Evolutionary conservation across 2,113 vertebrate species (phyloP).

Genomic region (Carlito syrichta): DNA sequence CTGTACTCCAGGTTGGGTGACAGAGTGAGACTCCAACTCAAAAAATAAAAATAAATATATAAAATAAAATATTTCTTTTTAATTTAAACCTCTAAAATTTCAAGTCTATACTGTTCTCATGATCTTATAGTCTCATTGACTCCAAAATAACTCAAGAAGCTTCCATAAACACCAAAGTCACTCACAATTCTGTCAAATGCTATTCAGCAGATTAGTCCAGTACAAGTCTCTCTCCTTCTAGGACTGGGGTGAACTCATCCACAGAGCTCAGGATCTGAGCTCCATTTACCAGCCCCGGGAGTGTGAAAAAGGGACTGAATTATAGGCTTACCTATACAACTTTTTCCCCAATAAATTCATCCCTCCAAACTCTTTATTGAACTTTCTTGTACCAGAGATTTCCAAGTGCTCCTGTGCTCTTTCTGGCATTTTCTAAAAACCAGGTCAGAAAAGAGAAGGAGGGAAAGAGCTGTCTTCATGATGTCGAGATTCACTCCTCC

Average conservation of each 20-base stretch:
- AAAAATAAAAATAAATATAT: no score
- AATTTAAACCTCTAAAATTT: background rate
- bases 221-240: rapidly evolving
- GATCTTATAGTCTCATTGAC: background rate
- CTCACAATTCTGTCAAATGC: background rate
- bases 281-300: background rate
- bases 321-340: background rate
- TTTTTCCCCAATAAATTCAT: background rate
- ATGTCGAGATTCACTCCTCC: background rate
- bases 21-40: no score
- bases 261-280: background rate
- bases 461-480: background rate
- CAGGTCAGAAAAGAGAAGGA: background rate
- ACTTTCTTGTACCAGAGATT: background rate
- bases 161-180: background rate
- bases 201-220: background rate
- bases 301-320: background rate
- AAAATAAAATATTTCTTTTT: background rate
- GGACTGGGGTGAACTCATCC: no score
- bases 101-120: background rate
- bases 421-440: background rate
- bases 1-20: no score
- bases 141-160: background rate
- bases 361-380: background rate
- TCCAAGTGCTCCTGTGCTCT: background rate